Conservation (phyloP, 2,888 invertebrate species). For the Nebria brevicollis region DNA sequence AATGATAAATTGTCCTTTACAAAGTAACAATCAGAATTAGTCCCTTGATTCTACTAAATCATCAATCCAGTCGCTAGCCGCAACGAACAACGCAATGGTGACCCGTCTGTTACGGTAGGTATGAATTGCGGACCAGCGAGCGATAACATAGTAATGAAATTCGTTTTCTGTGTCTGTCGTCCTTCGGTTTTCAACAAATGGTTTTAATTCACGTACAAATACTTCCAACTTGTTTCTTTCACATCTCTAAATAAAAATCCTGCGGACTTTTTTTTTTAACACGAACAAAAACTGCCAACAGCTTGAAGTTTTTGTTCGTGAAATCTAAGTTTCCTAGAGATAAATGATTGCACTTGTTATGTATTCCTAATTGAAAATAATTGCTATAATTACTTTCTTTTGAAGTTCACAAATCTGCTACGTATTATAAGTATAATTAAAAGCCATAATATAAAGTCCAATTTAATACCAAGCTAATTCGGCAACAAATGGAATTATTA, state of each 20-base stretch:
- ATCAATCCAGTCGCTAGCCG: not conserved
- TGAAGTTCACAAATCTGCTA: too few relatives aligned
- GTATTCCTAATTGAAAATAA: too few relatives aligned
- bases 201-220: not conserved
- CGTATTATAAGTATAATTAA: too few relatives aligned
- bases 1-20: constrained; percentile 13
- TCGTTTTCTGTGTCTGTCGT: not conserved
- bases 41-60: constrained; percentile 6
- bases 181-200: not conserved
- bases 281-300: too few relatives aligned
- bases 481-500: too few relatives aligned
- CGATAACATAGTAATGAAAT: not conserved
- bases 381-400: too few relatives aligned
- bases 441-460: too few relatives aligned
- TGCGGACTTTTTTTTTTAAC: not conserved
- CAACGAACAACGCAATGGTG: not conserved
- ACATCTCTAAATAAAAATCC: not conserved
- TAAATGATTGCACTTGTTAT: too few relatives aligned
- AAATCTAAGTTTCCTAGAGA: too few relatives aligned
- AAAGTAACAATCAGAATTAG: not conserved
- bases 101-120: not conserved
- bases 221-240: not conserved
- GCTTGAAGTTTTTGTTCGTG: too few relatives aligned
- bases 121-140: not conserved
- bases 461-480: too few relatives aligned